Evolutionary conservation across 2,888 invertebrate genomes (phyloP).

Genomic region (Dugesia japonica): DNA sequence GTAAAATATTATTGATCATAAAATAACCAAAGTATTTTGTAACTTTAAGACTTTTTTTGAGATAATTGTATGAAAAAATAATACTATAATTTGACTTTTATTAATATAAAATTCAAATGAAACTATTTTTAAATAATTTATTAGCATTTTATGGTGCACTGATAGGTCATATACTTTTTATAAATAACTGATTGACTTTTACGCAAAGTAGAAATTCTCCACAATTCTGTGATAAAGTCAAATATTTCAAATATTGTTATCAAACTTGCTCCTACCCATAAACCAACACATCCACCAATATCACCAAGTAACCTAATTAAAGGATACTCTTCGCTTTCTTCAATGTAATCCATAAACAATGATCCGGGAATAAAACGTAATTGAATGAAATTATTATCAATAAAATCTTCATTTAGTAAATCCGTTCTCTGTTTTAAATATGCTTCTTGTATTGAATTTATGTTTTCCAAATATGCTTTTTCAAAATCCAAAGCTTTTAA

Average conservation of each 20-base stretch:
- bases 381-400: conserved; percentile 31
- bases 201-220: background rate
- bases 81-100: too few relatives aligned
- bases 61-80: too few relatives aligned
- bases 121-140: too few relatives aligned
- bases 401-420: conserved; percentile 30
- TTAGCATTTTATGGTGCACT: background rate
- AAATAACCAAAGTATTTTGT: too few relatives aligned
- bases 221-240: conserved; percentile 30
- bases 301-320: conserved; percentile 33
- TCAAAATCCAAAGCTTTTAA: background rate
- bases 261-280: conserved; percentile 34
- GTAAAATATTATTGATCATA: too few relatives aligned
- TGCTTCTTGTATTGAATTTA: background rate
- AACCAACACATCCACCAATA: conserved; percentile 34
- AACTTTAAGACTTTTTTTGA: too few relatives aligned
- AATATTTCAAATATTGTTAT: conserved; percentile 33
- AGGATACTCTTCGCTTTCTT: conserved; percentile 33
- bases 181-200: conserved; percentile 14
- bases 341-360: conserved; percentile 32
- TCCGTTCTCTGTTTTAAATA: background rate
- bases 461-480: background rate
- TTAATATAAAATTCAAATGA: too few relatives aligned
- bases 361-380: conserved; percentile 31
- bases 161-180: background rate